Base-by-base conservation (phyloP, 2,888 invertebrate species). In the Cheilosia impressa region DNA sequence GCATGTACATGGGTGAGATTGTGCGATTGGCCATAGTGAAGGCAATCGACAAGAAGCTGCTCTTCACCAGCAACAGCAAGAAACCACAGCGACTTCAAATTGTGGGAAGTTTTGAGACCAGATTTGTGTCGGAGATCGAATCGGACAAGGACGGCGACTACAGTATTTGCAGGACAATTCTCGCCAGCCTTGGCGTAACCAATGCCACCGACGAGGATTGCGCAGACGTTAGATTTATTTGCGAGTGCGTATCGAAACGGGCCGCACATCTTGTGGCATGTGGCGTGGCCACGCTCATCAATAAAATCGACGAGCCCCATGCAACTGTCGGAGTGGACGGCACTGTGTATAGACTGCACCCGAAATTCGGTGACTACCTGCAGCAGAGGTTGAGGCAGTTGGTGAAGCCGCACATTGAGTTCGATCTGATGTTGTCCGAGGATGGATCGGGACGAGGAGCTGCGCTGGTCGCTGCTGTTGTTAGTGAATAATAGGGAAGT, bases 1-100 rank as follows among this genome's bases (percentile, higher is more conserved):
- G 99, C 66, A 99, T 99, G 98, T 99, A 99, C 93, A 95, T 99
- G 96, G 99, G 99, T 4, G 99, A 99, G 91, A 91, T 99, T 66
- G 97, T 96, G 3, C 95, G 99, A 76, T 93, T 97, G 38, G 96
- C 96, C 4, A 93, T 99, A 47, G 95, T 96, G 43, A 96, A 96
- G 89, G 95, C 98, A 87, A 95, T 97, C 10, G 94, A 95, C 88
- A 94, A 94, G 89, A 96, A 96, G 0, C 93, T 97, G 2, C 91
- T 98, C 5, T 98, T 98, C 17, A 73, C 71, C 2, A 87, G 87
- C 90, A 95, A 95, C 4, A 98, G 97, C 0, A 94, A 95, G 88
- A 95, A 95, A 4, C 96, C 97, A 0, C 95, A 96, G 87, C 93
- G 95, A 43, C 93, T 98, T 68, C 95, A 94, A 90, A 95, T 95